Evolutionary conservation across 2,888 invertebrate species (phyloP), one percentile per base, ranked within the genome.

Genomic region (Eurytoma adleriae): DNA sequence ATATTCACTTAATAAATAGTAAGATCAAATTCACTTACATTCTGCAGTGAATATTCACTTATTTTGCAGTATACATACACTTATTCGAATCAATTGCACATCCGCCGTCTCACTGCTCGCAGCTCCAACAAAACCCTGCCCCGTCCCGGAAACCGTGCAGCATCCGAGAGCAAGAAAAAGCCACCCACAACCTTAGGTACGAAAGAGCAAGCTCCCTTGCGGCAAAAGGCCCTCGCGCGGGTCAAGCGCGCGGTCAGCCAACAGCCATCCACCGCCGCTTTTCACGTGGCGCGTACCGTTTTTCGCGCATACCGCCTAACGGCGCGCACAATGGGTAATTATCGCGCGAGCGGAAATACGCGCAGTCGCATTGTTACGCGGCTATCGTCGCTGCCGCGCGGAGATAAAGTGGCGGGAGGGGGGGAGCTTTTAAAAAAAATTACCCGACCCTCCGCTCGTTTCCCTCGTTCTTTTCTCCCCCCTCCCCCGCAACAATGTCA

Each of bases 271-370:
- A n/a, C 2, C 54, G 14, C 14, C 14, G 54, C 14, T 3, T n/a
- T 54, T n/a, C 12, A 16, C 50, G 50, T 3, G 54, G 16, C 0
- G 16, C 5, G 12, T 0, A 40, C 4, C 40, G 4, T 40, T 40
- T 40, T 40, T 40, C 40, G 40, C 40, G 56, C 64, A 61, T n/a
- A n/a, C 40, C 14, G 56, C 56, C 54, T 59, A 24, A 71, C 50
- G 61, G 16, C 54, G 27, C 20, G 14, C 14, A 54, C 59, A 16
- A 13, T 24, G 18, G 57, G 61, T 67, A 74, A 74, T 74, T 74
- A 66, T 66, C 57, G 66, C 74, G 3, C 56, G 66, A 74, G 74
- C 56, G 74, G 66, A 57, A 66, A 66, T 24, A 48, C 54, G 20
- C 40, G 40, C 40, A 40, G 5, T 40, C 40, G 40, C 5, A 40